These are phyloP conservation scores for Epirrhoe tristata DNA, from an alignment of 2,888 invertebrate species.

Conservation along the genomic window DNA sequence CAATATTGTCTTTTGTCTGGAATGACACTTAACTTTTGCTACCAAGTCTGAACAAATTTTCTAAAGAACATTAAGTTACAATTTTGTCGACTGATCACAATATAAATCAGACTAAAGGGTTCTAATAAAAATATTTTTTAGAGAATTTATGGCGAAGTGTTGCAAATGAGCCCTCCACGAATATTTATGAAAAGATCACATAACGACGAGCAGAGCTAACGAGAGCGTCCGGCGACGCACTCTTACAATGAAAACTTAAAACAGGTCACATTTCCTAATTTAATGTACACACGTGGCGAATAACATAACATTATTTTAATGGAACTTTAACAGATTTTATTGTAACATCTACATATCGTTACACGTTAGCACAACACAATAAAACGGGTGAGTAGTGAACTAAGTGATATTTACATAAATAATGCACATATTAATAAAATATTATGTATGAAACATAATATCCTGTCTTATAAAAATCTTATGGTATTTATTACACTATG, in stretches of 20 bases:
- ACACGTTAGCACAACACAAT: slow-evolving; percentile 43
- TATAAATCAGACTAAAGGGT: slow-evolving; percentile 60
- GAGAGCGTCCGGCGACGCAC: slow-evolving; percentile 28
- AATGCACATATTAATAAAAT: slow-evolving; percentile 72
- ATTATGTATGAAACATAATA: slow-evolving; percentile 62
- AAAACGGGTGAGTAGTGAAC: slow-evolving; percentile 48
- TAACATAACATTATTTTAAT: slow-evolving; percentile 50
- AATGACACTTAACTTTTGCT: slow-evolving; percentile 77
- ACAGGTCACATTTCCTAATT: slow-evolving; percentile 35
- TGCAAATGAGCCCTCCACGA: slow-evolving; percentile 66
- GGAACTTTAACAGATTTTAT: slow-evolving; percentile 45
- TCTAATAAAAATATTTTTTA: slow-evolving; percentile 69
- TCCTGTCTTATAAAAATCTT: slow-evolving; percentile 45
- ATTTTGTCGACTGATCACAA: slow-evolving; percentile 68
- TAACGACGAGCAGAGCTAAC: slow-evolving; percentile 54
- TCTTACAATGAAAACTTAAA: slow-evolving; percentile 48
- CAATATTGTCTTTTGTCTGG: slow-evolving; percentile 84
- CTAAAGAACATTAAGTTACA: slow-evolving; percentile 70
- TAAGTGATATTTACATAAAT: slow-evolving; percentile 75
- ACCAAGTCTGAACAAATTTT: slow-evolving; percentile 61
- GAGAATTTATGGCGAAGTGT: slow-evolving; percentile 76
- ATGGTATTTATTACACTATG: slow-evolving; percentile 68
- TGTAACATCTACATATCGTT: slow-evolving; percentile 30
- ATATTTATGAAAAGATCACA: slow-evolving; percentile 71
- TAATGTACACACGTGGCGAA: slow-evolving; percentile 49